phyloP scores from a whole-genome alignment of 2,888 invertebrate genomes.

The Hypena proboscidalis region DNA sequence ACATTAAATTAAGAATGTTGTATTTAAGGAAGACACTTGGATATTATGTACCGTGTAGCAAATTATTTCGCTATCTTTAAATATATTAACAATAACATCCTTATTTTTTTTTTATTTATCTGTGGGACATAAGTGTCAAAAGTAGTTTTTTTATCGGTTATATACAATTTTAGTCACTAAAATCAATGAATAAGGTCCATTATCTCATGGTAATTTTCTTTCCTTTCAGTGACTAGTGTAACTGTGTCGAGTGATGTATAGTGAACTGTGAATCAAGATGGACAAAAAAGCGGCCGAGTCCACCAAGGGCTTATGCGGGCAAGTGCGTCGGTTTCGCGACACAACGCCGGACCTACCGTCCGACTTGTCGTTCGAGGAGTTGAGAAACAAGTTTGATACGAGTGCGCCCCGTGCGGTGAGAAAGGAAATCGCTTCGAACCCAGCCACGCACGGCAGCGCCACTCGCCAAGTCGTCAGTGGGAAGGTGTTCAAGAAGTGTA shows the following conservation, averaged over 20 bases:
- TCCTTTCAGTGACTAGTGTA: constrained; percentile 48
- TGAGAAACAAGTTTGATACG: constrained; percentile 75
- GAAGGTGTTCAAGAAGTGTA: constrained; percentile 92
- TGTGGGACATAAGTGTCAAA: too few species aligned
- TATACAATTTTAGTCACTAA: too few species aligned
- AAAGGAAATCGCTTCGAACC: constrained; percentile 74
- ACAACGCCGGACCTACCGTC: constrained; percentile 65
- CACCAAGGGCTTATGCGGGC: constrained; percentile 67
- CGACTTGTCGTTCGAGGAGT: constrained; percentile 76
- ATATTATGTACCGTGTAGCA: too few species aligned
- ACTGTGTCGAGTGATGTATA: constrained; percentile 51
- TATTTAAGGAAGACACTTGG: too few species aligned
- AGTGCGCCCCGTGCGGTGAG: constrained; percentile 67
- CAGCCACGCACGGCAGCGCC: constrained; percentile 80
- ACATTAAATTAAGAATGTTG: too few species aligned
- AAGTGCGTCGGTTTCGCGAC: constrained; percentile 65
- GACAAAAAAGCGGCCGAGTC: constrained; percentile 60
- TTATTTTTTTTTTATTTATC: too few species aligned
- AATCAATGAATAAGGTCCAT: too few species aligned
- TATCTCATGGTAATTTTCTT: too few species aligned
- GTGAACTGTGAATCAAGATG: constrained; percentile 55
- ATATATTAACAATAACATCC: neutral
- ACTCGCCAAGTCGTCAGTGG: constrained; percentile 81
- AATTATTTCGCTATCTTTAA: too few species aligned
- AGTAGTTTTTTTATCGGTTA: too few species aligned